Conservation (phyloP, 2,888 invertebrate species). For the Lepidochitona cinerea region DNA sequence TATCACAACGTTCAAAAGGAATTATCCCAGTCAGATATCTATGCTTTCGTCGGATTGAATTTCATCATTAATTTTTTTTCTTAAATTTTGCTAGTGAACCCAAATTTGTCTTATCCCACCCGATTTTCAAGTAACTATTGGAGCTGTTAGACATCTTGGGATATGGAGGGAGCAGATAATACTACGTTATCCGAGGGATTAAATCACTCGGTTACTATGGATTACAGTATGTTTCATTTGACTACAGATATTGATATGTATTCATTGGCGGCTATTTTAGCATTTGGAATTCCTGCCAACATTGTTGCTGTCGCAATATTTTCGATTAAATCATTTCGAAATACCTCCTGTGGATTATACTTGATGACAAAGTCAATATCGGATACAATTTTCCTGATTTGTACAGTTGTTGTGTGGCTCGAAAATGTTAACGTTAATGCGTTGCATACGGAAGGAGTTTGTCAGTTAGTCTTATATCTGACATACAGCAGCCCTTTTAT, state of each 20-base stretch:
- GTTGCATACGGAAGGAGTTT: conserved; percentile 9
- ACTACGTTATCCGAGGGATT: too few species aligned
- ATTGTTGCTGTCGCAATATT: conserved; percentile 9
- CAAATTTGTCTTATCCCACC: too few species aligned
- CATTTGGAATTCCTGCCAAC: conserved; percentile 11
- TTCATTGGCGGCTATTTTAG: conserved; percentile 5
- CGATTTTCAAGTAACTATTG: too few species aligned
- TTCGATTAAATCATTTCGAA: conserved; percentile 1
- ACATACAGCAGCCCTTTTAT: conserved; percentile 12
- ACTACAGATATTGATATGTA: background rate
- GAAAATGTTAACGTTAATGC: conserved; percentile 1
- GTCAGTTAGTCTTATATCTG: conserved; percentile 21
- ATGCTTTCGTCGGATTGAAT: too few species aligned
- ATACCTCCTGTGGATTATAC: conserved; percentile 10
- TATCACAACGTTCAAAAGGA: too few species aligned
- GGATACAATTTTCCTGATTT: conserved; percentile 13
- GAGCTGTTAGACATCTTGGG: too few species aligned
- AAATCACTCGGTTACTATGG: too few species aligned
- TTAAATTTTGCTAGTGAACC: too few species aligned
- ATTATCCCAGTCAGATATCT: too few species aligned
- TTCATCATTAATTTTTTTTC: too few species aligned
- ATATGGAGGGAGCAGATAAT: too few species aligned
- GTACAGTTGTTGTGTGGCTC: conserved; percentile 11
- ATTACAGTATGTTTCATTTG: background rate
- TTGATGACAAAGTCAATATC: conserved; percentile 6